phyloP scores from a whole-genome alignment of 2,888 invertebrate genomes.

The Criorhina ranunculi region DNA sequence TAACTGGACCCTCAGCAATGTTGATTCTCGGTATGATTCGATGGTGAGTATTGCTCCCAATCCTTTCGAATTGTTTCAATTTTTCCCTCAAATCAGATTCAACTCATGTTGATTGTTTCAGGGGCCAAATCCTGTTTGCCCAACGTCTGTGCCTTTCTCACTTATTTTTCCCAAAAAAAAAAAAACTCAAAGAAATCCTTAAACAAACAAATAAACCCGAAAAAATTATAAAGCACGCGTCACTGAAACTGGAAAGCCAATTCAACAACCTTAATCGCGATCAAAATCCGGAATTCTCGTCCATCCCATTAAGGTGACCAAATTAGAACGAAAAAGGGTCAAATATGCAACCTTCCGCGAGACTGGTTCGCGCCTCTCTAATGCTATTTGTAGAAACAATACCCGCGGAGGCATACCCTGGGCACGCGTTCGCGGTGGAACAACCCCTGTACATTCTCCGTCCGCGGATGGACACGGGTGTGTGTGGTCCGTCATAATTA shows the following conservation, averaged over 20 bases:
- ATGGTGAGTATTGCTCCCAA: slow-evolving; percentile 22
- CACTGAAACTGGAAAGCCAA: slow-evolving; percentile 30
- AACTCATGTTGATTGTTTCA: slow-evolving; percentile 25
- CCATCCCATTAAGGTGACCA: slow-evolving; percentile 55
- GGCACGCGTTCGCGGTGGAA: slow-evolving; percentile 67
- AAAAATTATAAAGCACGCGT: slow-evolving; percentile 56
- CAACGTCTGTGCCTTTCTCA: slow-evolving; percentile 10
- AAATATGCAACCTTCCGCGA: slow-evolving; percentile 44
- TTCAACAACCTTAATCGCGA: slow-evolving; percentile 61
- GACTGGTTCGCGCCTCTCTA: slow-evolving; percentile 57
- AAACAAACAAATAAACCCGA: slow-evolving; percentile 54
- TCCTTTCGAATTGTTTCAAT: slow-evolving; percentile 60
- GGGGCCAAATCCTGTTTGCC: slow-evolving; percentile 46
- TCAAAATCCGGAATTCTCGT: slow-evolving; percentile 32
- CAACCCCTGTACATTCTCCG: slow-evolving; percentile 30
- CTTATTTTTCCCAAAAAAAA: not conserved
- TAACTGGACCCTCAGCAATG: too few relatives aligned
- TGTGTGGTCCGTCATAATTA: slow-evolving; percentile 58
- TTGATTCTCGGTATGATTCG: too few relatives aligned
- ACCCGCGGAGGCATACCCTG: slow-evolving; percentile 48
- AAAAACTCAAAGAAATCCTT: slow-evolving; percentile 28
- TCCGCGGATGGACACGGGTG: slow-evolving; percentile 48
- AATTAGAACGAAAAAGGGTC: slow-evolving; percentile 66
- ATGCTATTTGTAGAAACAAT: slow-evolving; percentile 50
- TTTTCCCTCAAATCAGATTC: slow-evolving; percentile 24